Conservation (phyloP, 2,797 vertebrate species). For the Streptopelia turtur region DNA sequence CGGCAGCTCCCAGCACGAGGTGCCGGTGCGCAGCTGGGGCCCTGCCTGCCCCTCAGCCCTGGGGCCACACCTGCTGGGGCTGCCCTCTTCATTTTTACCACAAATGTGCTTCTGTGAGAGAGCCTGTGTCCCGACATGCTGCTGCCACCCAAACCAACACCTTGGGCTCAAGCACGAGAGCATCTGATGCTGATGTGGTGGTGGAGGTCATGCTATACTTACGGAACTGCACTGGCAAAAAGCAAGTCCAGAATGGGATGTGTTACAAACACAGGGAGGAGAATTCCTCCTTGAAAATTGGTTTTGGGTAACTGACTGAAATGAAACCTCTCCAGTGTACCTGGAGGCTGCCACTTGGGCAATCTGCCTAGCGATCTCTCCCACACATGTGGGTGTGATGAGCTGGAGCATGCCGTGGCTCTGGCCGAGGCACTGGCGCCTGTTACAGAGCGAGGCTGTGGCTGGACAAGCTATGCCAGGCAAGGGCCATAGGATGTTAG, state of each 20-base stretch:
- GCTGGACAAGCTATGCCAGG: background rate
- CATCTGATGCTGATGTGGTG: rapidly evolving
- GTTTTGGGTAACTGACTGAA: background rate
- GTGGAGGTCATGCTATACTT: rapidly evolving
- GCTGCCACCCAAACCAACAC: background rate
- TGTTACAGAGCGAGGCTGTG: background rate
- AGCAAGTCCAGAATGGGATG: rapidly evolving
- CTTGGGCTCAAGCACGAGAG: rapidly evolving
- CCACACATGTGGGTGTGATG: rapidly evolving
- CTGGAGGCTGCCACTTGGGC: rapidly evolving
- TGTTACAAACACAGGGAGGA: background rate
- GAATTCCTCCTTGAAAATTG: background rate
- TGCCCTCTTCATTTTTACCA: rapidly evolving
- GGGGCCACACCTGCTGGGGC: background rate
- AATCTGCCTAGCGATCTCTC: background rate
- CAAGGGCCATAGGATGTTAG: rapidly evolving
- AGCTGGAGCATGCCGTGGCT: rapidly evolving
- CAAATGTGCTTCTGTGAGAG: rapidly evolving
- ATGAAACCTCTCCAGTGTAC: background rate
- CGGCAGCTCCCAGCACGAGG: background rate
- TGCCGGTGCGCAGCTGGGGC: rapidly evolving
- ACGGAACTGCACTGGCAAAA: rapidly evolving
- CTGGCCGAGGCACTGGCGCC: rapidly evolving
- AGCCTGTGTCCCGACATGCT: rapidly evolving
- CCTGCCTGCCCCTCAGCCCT: rapidly evolving